Percentiles rank a stretch among this genome's conserved stretches.
Evolutionary conservation across 2,888 invertebrate species (phyloP).

Genomic region (Acleris laterana): DNA sequence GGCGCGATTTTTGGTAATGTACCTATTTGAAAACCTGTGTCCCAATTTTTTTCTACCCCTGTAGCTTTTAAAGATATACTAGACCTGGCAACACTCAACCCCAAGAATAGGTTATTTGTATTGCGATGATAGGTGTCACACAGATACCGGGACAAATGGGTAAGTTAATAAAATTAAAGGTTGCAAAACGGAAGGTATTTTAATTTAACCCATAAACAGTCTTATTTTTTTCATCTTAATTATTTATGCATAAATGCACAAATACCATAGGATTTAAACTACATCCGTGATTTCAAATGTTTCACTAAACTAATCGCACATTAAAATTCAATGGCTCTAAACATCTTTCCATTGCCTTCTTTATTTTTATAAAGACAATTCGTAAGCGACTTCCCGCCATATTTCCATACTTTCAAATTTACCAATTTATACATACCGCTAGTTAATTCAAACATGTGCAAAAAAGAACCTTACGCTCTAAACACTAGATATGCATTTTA

Average conservation of each 20-base stretch:
- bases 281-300: constrained; percentile 7
- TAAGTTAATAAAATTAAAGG: no score
- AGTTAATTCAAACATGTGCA: constrained; percentile 20
- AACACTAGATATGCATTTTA: neutral
- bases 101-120: no score
- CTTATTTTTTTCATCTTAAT: no score
- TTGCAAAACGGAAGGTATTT: no score
- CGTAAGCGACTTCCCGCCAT: constrained; percentile 75
- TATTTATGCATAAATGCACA: neutral
- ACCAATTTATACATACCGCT: constrained; percentile 19
- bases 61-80: no score
- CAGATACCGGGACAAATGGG: no score
- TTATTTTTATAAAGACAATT: constrained; percentile 74
- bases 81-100: no score
- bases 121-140: no score
- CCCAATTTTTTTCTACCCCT: no score
- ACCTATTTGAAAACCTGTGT: no score
- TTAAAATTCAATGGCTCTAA: constrained; percentile 77
- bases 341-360: constrained; percentile 59
- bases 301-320: constrained; percentile 49
- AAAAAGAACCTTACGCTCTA: neutral
- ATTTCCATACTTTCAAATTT: constrained; percentile 70
- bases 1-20: no score
- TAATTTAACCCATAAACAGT: no score
- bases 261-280: constrained; percentile 1